These are phyloP conservation scores for Myiotriccus ornatus DNA, from an alignment of 2,797 vertebrate genomes.

Conservation along the genomic window DNA sequence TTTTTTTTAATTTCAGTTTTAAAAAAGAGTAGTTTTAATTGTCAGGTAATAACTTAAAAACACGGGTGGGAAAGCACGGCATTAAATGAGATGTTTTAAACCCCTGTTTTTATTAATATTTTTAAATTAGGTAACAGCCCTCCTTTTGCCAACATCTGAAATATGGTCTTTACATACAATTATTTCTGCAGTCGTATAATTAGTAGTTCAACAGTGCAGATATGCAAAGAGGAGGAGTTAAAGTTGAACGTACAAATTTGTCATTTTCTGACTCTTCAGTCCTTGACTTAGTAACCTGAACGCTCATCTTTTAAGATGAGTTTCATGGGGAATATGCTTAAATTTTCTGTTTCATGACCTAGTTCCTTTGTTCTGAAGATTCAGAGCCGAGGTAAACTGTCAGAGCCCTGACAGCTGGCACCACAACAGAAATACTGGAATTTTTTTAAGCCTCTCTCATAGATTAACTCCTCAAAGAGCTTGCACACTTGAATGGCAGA, in stretches of 20 bases:
- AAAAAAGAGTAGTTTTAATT: not conserved
- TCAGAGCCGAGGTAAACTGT: constrained; percentile 23
- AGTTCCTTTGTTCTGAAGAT: constrained; percentile 55
- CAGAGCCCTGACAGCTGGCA: constrained; percentile 57
- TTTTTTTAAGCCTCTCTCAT: constrained; percentile 35
- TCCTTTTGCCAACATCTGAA: not conserved
- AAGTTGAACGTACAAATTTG: not conserved
- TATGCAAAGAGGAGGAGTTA: not conserved
- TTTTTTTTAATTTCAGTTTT: not conserved
- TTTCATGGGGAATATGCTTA: constrained; percentile 20
- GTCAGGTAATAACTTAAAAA: not conserved
- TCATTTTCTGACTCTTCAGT: not conserved
- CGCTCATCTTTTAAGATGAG: constrained; percentile 2
- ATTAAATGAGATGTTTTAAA: not conserved
- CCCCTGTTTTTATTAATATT: not conserved
- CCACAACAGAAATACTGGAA: constrained; percentile 6
- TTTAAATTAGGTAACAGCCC: not conserved
- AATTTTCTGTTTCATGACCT: constrained; percentile 53
- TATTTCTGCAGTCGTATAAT: constrained; percentile 6
- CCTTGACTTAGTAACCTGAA: constrained; percentile 19
- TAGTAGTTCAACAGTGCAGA: not conserved
- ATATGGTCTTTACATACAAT: not conserved
- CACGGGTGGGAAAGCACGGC: not conserved
- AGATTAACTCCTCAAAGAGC: constrained; percentile 59
- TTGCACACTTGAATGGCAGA: constrained; percentile 27